Evolutionary conservation across 2,888 invertebrate genomes (phyloP).

Genomic region (Ichneumon xanthorius): DNA sequence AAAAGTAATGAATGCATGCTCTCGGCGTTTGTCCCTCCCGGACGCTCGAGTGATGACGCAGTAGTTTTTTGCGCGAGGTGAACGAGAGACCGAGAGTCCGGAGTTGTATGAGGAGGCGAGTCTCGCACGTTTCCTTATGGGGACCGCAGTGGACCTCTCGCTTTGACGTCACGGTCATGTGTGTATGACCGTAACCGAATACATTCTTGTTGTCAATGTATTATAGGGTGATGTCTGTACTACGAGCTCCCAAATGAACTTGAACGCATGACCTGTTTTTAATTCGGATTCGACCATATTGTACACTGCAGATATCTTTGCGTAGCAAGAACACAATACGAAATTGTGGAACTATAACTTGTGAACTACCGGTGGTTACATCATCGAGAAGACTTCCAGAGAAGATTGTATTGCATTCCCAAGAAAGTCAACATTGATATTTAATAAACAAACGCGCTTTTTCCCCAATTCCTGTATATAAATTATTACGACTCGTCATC

Average conservation of each 20-base stretch:
- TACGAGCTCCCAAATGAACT: not conserved
- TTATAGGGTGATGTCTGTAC: not conserved
- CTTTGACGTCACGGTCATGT: slow-evolving; percentile 72
- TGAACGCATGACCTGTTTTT: not conserved
- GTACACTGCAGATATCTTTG: not conserved
- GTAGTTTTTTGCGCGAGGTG: slow-evolving; percentile 76
- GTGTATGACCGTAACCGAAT: slow-evolving; percentile 39
- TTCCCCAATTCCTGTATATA: no score
- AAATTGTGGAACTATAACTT: no score
- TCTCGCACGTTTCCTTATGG: slow-evolving; percentile 78
- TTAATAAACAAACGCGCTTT: no score
- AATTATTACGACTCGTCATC: no score
- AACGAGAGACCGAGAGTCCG: slow-evolving; percentile 70
- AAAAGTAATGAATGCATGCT: slow-evolving; percentile 18
- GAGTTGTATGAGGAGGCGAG: slow-evolving; percentile 30
- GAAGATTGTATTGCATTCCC: no score
- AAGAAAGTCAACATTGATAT: no score
- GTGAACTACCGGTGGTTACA: no score
- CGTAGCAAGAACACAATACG: no score
- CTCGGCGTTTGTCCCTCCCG: slow-evolving; percentile 53
- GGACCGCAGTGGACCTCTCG: slow-evolving; percentile 68
- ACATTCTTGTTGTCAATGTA: slow-evolving; percentile 15
- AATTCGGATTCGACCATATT: not conserved
- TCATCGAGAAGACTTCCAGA: no score
- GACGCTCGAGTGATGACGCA: slow-evolving; percentile 68